Evolutionary conservation across 2,888 invertebrate species (phyloP).

Genomic region (Thumatha senex): DNA sequence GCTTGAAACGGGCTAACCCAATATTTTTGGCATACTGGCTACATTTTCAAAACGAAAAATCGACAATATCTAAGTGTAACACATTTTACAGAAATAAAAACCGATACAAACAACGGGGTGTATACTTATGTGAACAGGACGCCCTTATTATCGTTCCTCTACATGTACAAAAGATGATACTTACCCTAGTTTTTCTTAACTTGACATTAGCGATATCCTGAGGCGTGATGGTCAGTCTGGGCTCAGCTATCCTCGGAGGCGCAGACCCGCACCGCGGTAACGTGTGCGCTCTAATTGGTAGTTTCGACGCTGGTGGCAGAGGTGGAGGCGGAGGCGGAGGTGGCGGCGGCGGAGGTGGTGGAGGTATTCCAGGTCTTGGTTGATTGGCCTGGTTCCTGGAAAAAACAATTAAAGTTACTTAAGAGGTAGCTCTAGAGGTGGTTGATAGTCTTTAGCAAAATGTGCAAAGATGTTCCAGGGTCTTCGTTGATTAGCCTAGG

Average conservation of each 20-base stretch:
- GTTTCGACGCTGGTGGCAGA: conserved; percentile 38
- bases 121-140: too few species aligned
- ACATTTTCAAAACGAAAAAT: too few species aligned
- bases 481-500: too few species aligned
- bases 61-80: too few species aligned
- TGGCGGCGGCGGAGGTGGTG: conserved; percentile 62
- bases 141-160: too few species aligned
- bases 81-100: too few species aligned
- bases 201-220: conserved; percentile 78
- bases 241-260: conserved; percentile 61
- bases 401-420: neutral
- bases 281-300: conserved; percentile 57
- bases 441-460: too few species aligned
- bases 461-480: too few species aligned
- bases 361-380: conserved; percentile 46
- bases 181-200: conserved; percentile 71
- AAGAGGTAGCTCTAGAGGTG: too few species aligned
- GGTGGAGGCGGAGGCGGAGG: conserved; percentile 47
- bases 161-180: neutral
- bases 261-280: conserved; percentile 72
- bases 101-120: too few species aligned
- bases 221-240: conserved; percentile 71
- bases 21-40: too few species aligned
- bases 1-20: too few species aligned
- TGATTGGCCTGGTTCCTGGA: conserved; percentile 41